phyloP scores from a whole-genome alignment of 2,113 vertebrate genomes.

The Pelusios castaneus region DNA sequence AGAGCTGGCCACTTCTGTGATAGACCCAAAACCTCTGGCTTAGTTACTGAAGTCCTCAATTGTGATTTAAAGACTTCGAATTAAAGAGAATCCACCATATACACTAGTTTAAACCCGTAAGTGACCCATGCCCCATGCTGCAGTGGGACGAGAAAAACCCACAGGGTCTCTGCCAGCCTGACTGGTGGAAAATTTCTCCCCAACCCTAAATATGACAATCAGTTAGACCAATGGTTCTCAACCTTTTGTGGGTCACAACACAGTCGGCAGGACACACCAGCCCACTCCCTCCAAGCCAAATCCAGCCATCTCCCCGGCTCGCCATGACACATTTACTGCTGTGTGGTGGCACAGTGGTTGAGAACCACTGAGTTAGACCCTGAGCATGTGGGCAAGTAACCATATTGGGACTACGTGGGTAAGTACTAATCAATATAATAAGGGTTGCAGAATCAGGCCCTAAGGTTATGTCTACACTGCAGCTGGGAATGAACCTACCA shows the following conservation, averaged over 20 bases:
- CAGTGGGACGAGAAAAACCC: neutral
- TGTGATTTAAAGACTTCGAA: neutral
- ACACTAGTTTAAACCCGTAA: neutral
- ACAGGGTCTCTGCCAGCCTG: neutral
- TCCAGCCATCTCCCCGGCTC: too few species aligned
- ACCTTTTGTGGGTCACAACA: too few species aligned
- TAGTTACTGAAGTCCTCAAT: neutral
- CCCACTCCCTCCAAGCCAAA: too few species aligned
- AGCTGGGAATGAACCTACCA: neutral
- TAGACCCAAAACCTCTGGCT: neutral
- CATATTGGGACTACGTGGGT: neutral
- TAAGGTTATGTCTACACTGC: neutral
- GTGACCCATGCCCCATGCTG: neutral
- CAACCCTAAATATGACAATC: neutral
- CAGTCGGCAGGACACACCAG: too few species aligned
- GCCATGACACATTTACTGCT: too few species aligned
- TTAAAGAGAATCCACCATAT: neutral
- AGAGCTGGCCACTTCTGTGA: neutral
- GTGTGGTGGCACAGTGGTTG: too few species aligned
- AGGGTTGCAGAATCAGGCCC: neutral
- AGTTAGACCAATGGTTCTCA: too few species aligned
- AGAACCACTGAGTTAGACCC: too few species aligned
- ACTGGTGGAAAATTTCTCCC: neutral
- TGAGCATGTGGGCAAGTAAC: neutral
- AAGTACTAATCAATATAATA: neutral